Evolutionary conservation across 2,888 invertebrate species (phyloP).

Genomic region (Apodemia hepburni): DNA sequence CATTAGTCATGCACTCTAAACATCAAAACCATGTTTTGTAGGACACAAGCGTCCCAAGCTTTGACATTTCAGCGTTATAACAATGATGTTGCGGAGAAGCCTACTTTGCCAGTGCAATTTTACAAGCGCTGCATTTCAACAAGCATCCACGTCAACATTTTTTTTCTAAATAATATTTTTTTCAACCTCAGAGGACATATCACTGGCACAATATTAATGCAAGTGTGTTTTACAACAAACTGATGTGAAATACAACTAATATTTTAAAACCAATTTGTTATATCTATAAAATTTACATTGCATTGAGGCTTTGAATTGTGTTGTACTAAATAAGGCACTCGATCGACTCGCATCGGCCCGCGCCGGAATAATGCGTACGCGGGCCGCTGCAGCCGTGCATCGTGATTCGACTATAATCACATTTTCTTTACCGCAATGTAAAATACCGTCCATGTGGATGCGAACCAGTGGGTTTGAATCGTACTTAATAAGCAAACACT

Average conservation of each 20-base stretch:
- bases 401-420: no score
- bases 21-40: constrained; percentile 16
- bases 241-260: not conserved
- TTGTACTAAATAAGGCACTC: no score
- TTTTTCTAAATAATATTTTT: not conserved
- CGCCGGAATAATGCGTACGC: no score
- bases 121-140: not conserved
- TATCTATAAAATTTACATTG: no score
- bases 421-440: no score
- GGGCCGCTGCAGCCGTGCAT: no score
- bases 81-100: constrained; percentile 24
- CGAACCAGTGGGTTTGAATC: no score
- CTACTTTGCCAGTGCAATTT: constrained; percentile 21
- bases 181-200: not conserved
- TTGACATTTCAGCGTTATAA: constrained; percentile 21
- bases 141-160: not conserved
- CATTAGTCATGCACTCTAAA: constrained; percentile 1
- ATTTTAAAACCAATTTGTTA: no score
- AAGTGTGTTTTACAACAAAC: not conserved
- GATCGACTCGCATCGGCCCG: no score
- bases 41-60: constrained; percentile 24
- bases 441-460: no score
- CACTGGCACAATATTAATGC: not conserved
- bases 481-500: no score
- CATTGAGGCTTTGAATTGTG: no score